Evolutionary conservation across 2,888 invertebrate species (phyloP), one percentile per base, ranked within the genome.

Genomic region (Melangyna quadrimaculata): DNA sequence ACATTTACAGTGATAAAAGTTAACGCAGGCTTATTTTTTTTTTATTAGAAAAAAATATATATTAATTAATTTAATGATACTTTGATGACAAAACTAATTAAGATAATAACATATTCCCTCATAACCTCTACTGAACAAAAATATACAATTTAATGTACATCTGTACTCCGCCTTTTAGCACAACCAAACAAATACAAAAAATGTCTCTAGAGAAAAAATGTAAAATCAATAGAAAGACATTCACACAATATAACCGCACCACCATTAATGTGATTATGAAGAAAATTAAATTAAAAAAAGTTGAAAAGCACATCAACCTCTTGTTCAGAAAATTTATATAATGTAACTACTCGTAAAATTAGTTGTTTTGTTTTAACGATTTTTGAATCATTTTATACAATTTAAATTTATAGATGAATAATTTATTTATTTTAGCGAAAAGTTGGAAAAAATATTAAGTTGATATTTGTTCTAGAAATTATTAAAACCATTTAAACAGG

Each of bases 201-300:
- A 32, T 48, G 19, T 19, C 69, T 51, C 24, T 53, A 8, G 37
- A 59, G 29, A 79, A 69, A 73, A 79, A 69, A 73, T 79, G 5
- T 7, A 55, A 29, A 55, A 55, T 55, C 55, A 32, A 55, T 55
- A 55, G 4, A n/a, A 73, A n/a, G 32, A 14, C 24, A 19, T 10
- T 7, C 6, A 6, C 8, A n/a, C 17, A 43, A 19, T 59, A 65
- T 37, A 6, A 57, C 29, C n/a, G n/a, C 35, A 37, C 22, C 40
- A 72, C 67, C 48, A 67, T 67, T 78, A 82, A 82, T 78, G 72
- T 57, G 63, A 82, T 82, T 82, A 82, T 61, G 43, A 78, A 59
- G 78, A 55, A 82, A 82, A 73, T 73, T 78, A 53, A 82, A 82
- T 82, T 78, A 82, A 78, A 35, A 82, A 78, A 35, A 48, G 55